Conservation (phyloP, 2,888 invertebrate species). For the Andrena dorsata region DNA sequence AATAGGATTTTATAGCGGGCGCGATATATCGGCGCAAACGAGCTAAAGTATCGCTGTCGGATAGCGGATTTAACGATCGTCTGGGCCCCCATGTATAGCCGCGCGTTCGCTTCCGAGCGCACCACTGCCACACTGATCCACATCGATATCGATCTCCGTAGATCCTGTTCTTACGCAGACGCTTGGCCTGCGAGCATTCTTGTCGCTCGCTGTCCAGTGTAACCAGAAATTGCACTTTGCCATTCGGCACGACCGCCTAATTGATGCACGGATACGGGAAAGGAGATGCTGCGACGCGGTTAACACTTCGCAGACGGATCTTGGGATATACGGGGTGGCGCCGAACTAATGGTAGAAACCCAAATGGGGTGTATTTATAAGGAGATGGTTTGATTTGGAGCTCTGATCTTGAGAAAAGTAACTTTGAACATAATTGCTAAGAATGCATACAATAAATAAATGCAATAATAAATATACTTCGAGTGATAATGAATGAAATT, state of each 20-base stretch:
- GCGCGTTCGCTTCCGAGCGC: constrained; percentile 58
- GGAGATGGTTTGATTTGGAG: too few species aligned
- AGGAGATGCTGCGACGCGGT: constrained; percentile 3
- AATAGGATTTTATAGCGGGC: constrained; percentile 52
- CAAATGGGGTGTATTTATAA: too few species aligned
- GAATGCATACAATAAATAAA: too few species aligned
- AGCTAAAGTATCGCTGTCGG: constrained; percentile 46
- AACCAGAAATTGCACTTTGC: constrained; percentile 24
- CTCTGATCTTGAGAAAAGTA: too few species aligned
- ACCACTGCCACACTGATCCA: constrained; percentile 78
- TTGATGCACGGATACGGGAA: constrained; percentile 10
- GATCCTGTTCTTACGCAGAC: constrained; percentile 71
- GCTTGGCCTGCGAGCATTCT: constrained; percentile 17
- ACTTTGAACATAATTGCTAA: too few species aligned
- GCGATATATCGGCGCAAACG: constrained; percentile 62
- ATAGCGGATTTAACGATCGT: constrained; percentile 68
- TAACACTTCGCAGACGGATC: not conserved
- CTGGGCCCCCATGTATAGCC: constrained; percentile 40
- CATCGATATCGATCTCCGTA: constrained; percentile 77
- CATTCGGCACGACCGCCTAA: constrained; percentile 13
- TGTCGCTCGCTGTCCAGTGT: constrained; percentile 2
- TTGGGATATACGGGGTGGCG: not conserved
- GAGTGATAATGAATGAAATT: too few species aligned
- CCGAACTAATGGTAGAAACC: too few species aligned
- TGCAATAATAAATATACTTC: too few species aligned